Conservation (phyloP, 92 coral and sea anemone species). For the Paramuricea clavata region DNA sequence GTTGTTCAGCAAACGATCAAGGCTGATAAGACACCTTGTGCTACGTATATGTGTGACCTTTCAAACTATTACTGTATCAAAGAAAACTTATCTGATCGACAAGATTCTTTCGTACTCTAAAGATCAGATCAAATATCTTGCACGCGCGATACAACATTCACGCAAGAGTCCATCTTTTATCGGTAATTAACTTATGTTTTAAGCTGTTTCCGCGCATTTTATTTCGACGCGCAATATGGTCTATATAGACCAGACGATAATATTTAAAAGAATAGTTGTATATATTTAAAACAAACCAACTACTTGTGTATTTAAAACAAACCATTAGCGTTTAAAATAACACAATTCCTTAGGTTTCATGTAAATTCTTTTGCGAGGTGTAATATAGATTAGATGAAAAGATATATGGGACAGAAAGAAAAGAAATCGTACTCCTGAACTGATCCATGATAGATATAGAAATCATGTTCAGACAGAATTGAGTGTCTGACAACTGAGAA, state of each 20-base stretch:
- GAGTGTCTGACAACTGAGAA: not conserved
- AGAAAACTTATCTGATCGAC: constrained; percentile 23
- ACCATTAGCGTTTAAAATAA: not conserved
- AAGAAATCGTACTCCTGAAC: too few species aligned
- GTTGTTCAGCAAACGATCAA: not conserved
- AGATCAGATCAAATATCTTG: constrained; percentile 53
- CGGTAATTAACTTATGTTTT: constrained; percentile 25
- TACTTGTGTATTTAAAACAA: too few species aligned
- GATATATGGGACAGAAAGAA: too few species aligned
- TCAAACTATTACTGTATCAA: constrained; percentile 21
- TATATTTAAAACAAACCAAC: too few species aligned
- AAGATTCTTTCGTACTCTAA: constrained; percentile 45
- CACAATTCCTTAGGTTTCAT: not conserved
- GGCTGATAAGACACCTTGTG: constrained; percentile 31
- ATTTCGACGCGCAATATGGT: not conserved
- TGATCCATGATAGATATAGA: too few species aligned
- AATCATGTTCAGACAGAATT: too few species aligned
- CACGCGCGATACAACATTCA: constrained; percentile 12
- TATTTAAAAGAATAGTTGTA: not conserved
- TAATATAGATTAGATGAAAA: not conserved
- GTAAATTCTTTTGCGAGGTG: not conserved
- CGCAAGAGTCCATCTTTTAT: constrained; percentile 40
- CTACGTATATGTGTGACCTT: constrained; percentile 1
- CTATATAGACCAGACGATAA: not conserved
- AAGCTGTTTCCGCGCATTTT: not conserved